A percentile compares a stretch with the other conserved stretches of the same genome.
Evolutionary conservation across 2,113 vertebrate species (phyloP).

Genomic region (Polypterus senegalus): DNA sequence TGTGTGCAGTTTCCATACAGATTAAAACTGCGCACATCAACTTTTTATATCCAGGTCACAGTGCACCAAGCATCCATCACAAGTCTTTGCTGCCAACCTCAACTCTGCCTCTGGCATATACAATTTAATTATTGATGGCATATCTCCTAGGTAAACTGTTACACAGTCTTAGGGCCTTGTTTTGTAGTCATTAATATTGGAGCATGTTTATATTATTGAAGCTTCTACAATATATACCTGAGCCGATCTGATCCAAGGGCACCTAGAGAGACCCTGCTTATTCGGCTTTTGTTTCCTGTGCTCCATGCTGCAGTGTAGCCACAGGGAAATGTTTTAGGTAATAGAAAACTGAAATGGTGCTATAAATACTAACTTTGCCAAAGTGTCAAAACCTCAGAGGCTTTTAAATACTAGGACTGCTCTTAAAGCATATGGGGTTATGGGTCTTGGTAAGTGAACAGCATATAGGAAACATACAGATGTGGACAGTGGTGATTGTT

Average conservation of each 20-base stretch:
- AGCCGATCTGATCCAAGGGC: constrained; percentile 64
- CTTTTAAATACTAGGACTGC: constrained; percentile 25
- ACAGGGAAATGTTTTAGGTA: constrained; percentile 65
- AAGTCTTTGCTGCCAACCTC: constrained; percentile 73
- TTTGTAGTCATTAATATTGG: constrained; percentile 87
- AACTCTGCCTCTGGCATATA: constrained; percentile 76
- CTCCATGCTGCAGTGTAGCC: constrained; percentile 53
- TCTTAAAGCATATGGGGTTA: constrained; percentile 38
- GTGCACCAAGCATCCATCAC: constrained; percentile 73
- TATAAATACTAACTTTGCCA: constrained; percentile 65
- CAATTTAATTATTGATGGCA: constrained; percentile 95
- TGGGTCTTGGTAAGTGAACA: constrained; percentile 38
- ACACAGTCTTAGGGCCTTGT: constrained; percentile 75
- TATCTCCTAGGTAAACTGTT: constrained; percentile 80
- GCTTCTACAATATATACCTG: constrained; percentile 56
- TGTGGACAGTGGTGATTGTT: too few species aligned
- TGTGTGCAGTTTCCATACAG: constrained; percentile 57
- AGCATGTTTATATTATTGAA: constrained; percentile 82
- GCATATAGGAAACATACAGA: too few species aligned
- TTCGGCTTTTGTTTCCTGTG: constrained; percentile 59
- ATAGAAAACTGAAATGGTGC: constrained; percentile 84
- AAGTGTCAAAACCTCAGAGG: constrained; percentile 47
- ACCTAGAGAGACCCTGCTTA: constrained; percentile 67
- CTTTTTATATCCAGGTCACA: constrained; percentile 79
- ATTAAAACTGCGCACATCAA: constrained; percentile 75